Conservation (phyloP, 2,113 vertebrate species). For the Tragelaphus buxtoni region DNA sequence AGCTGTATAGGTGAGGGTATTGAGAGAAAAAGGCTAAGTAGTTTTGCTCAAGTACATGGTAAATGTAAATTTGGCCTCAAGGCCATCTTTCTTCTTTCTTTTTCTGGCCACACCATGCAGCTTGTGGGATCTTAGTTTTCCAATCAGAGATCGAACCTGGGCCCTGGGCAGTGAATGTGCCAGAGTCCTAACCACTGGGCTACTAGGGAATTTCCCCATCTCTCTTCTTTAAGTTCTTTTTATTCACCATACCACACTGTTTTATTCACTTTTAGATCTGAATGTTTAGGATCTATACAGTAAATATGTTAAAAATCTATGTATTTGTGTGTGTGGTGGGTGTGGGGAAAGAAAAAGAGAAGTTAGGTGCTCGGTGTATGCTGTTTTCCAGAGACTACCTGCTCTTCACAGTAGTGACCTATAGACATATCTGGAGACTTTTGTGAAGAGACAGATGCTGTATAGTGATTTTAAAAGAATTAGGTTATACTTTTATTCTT, state of each 20-base stretch:
- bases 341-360: neutral
- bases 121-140: neutral
- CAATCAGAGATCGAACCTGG: neutral
- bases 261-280: neutral
- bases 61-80: neutral
- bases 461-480: slow-evolving; percentile 18
- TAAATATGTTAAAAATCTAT: neutral
- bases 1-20: neutral
- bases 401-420: neutral
- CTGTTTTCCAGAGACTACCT: neutral
- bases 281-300: neutral
- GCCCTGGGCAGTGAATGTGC: neutral
- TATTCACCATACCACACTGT: neutral
- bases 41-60: neutral
- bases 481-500: neutral
- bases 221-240: neutral
- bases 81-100: neutral
- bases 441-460: neutral
- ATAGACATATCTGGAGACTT: neutral
- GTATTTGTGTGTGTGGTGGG: neutral
- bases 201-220: neutral
- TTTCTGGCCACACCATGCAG: neutral
- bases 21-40: neutral
- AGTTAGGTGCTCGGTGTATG: neutral
- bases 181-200: neutral